Conservation (phyloP, 64 coral and sea anemone genomes). For the Stichodactyla mertensii region DNA sequence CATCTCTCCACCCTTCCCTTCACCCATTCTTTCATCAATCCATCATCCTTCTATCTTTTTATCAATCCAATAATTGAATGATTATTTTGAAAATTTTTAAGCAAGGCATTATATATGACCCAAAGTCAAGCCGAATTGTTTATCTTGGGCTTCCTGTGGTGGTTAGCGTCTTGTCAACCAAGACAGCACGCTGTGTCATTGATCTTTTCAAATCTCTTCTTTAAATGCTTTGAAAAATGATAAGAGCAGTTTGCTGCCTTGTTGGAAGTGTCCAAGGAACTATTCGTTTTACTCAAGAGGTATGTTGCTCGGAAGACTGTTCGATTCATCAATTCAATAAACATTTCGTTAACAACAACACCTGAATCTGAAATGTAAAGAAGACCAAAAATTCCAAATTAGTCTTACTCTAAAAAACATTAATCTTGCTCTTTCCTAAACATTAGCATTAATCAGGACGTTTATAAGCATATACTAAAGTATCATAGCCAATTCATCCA, state of each 20-base stretch:
- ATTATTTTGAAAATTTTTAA: too few species aligned
- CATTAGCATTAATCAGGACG: neutral
- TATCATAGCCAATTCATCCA: neutral
- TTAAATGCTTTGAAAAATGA: slow-evolving; percentile 12
- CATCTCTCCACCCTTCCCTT: too few species aligned
- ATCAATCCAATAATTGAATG: too few species aligned
- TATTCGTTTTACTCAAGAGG: slow-evolving; percentile 53
- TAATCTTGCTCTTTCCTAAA: neutral
- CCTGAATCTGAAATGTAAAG: too few species aligned
- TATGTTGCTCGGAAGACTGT: slow-evolving; percentile 7
- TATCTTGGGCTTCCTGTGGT: slow-evolving; percentile 2
- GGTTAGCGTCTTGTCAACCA: neutral
- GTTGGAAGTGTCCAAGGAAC: slow-evolving; percentile 40
- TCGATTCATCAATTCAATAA: neutral
- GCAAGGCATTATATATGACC: too few species aligned
- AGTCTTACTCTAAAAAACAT: neutral
- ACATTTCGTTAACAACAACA: neutral
- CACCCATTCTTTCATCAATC: too few species aligned
- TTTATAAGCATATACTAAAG: neutral
- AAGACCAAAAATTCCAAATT: too few species aligned
- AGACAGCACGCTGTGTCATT: neutral
- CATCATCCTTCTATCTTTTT: too few species aligned
- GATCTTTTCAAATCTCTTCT: neutral
- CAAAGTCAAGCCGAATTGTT: neutral
- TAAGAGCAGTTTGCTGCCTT: slow-evolving; percentile 36